A percentile compares a stretch with the other conserved stretches of the same genome.
Evolutionary conservation across 2,888 invertebrate genomes (phyloP).

Genomic region (Acanthopleura granulata): DNA sequence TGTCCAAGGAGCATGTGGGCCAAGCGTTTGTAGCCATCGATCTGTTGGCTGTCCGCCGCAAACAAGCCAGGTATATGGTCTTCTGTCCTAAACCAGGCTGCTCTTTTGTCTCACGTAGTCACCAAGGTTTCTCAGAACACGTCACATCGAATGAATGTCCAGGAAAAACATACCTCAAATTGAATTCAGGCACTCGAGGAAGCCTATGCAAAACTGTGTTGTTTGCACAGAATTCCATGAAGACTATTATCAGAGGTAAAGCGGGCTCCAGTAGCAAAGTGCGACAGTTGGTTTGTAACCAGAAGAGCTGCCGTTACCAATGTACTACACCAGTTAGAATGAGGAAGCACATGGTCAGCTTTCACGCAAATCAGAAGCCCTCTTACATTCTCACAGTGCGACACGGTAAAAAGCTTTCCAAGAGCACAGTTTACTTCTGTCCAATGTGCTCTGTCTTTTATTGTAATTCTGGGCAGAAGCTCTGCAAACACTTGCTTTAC

Average conservation of each 20-base stretch:
- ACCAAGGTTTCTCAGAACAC: neutral
- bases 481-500: too few relatives aligned
- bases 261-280: neutral
- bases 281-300: neutral
- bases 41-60: neutral
- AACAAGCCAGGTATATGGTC: conserved; percentile 8
- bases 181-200: neutral
- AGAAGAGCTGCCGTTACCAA: too few relatives aligned
- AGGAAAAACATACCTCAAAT: neutral
- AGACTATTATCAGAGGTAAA: neutral
- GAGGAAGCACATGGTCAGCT: neutral
- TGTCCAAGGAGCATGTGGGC: neutral
- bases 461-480: too few relatives aligned
- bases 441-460: too few relatives aligned
- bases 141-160: neutral
- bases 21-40: neutral
- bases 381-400: neutral
- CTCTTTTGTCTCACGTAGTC: neutral
- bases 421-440: too few relatives aligned
- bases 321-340: neutral
- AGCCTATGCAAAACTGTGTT: neutral
- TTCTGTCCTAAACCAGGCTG: conserved; percentile 2
- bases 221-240: conserved; percentile 2
- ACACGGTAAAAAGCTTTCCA: too few relatives aligned
- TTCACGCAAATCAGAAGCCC: neutral